Percentiles rank a stretch among this genome's conserved stretches.
These are phyloP conservation scores for Euphydryas editha DNA, from an alignment of 2,888 invertebrate genomes.

Conservation along the genomic window DNA sequence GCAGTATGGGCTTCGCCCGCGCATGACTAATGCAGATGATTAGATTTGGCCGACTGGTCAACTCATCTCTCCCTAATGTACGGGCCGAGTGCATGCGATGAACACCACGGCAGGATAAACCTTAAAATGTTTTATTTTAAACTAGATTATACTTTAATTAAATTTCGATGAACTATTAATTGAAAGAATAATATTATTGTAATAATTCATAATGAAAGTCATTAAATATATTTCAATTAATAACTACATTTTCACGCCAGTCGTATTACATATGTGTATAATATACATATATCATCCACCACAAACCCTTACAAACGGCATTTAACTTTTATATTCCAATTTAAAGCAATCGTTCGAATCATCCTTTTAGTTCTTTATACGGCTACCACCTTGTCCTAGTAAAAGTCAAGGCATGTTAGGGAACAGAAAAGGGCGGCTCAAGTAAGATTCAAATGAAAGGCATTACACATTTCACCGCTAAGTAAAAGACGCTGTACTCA, in stretches of 20 bases:
- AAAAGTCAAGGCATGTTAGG: slow-evolving; percentile 49
- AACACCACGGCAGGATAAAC: slow-evolving; percentile 10
- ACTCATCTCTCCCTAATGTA: slow-evolving; percentile 56
- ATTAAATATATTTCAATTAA: no score
- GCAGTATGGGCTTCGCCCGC: slow-evolving; percentile 68
- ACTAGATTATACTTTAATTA: not conserved
- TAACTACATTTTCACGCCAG: no score
- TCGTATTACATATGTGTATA: no score
- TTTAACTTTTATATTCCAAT: not conserved
- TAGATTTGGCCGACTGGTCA: slow-evolving; percentile 78
- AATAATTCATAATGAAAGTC: not conserved
- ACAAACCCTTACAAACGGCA: no score
- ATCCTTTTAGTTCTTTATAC: slow-evolving; percentile 19
- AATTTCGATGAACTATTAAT: not conserved
- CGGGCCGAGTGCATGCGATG: slow-evolving; percentile 33
- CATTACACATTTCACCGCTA: slow-evolving; percentile 75
- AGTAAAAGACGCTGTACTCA: slow-evolving; percentile 75
- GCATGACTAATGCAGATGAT: slow-evolving; percentile 78
- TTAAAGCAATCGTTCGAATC: slow-evolving; percentile 14
- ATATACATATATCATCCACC: no score
- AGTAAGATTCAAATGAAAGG: slow-evolving; percentile 55
- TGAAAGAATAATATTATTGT: not conserved
- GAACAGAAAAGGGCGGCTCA: slow-evolving; percentile 51
- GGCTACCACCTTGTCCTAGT: slow-evolving; percentile 35
- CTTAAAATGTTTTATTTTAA: slow-evolving; percentile 15